phyloP scores from a whole-genome alignment of 2,888 invertebrate genomes.

The Ommatoiulus sabulosus region DNA sequence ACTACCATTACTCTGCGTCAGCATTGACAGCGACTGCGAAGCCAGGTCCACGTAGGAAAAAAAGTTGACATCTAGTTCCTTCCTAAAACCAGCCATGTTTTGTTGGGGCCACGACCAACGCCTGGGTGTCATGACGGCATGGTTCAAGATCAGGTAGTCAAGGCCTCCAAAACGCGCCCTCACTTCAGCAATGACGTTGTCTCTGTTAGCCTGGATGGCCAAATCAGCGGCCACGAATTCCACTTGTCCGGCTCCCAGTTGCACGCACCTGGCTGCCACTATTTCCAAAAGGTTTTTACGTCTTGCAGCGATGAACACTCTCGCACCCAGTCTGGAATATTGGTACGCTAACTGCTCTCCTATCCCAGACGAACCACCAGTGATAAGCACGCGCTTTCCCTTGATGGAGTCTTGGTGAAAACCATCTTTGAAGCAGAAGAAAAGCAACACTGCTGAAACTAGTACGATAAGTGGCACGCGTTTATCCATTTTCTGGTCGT shows the following conservation, averaged over 20 bases:
- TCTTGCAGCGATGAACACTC: neutral
- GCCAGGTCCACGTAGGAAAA: conserved; percentile 2
- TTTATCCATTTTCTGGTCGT: neutral
- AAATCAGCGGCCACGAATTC: neutral
- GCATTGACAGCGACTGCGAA: neutral
- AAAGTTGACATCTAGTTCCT: neutral
- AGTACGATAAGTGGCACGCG: neutral
- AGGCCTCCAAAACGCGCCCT: neutral
- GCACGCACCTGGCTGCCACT: neutral
- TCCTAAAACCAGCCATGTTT: neutral
- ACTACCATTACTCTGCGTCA: neutral
- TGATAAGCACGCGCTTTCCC: neutral
- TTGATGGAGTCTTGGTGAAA: neutral
- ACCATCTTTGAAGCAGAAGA: neutral
- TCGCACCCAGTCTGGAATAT: neutral
- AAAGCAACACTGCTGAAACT: neutral
- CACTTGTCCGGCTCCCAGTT: neutral
- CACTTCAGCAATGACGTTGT: neutral
- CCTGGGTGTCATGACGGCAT: neutral
- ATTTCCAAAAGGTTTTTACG: neutral
- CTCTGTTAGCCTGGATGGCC: neutral
- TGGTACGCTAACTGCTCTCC: neutral
- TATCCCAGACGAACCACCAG: neutral
- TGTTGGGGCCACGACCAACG: neutral
- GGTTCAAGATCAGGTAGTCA: neutral